A percentile compares a stretch with the other conserved stretches of the same genome.
Evolutionary conservation across 2,113 vertebrate species (phyloP).

Genomic region (Anolis carolinensis): DNA sequence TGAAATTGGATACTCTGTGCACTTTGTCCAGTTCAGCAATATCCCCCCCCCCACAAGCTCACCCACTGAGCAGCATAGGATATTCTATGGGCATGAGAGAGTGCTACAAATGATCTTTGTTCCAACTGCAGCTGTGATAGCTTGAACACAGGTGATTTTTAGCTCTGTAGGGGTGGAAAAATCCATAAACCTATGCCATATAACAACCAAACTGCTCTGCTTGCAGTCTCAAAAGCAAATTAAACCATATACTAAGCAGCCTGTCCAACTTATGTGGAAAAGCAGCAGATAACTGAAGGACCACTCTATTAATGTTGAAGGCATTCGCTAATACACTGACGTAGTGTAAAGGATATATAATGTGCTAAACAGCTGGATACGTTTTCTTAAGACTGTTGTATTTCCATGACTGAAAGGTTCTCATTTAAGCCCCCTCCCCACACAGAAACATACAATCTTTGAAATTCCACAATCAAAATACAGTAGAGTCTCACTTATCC

Average conservation of each 20-base stretch:
- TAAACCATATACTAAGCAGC: not conserved
- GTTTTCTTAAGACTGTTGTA: not conserved
- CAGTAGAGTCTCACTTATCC: no score
- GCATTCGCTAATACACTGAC: not conserved
- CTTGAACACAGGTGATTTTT: not conserved
- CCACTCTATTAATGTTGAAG: not conserved
- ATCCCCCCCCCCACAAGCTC: not conserved
- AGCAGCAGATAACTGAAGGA: not conserved
- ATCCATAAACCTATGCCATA: not conserved
- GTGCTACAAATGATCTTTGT: not conserved
- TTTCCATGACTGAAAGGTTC: no score
- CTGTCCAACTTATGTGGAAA: not conserved
- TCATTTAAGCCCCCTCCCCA: no score
- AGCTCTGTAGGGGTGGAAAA: not conserved
- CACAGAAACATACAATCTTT: no score
- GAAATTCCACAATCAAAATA: no score
- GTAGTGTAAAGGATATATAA: not conserved
- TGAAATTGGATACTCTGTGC: conserved; percentile 7
- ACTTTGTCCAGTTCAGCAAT: not conserved
- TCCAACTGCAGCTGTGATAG: not conserved
- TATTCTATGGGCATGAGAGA: fast-evolving
- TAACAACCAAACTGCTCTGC: not conserved
- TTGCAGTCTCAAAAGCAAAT: not conserved
- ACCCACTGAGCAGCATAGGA: conserved; percentile 3
- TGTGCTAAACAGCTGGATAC: not conserved